Percentiles rank a stretch among this genome's conserved stretches.
Evolutionary conservation across 2,797 vertebrate species (phyloP).

Genomic region (Hoplostethus mediterraneus): DNA sequence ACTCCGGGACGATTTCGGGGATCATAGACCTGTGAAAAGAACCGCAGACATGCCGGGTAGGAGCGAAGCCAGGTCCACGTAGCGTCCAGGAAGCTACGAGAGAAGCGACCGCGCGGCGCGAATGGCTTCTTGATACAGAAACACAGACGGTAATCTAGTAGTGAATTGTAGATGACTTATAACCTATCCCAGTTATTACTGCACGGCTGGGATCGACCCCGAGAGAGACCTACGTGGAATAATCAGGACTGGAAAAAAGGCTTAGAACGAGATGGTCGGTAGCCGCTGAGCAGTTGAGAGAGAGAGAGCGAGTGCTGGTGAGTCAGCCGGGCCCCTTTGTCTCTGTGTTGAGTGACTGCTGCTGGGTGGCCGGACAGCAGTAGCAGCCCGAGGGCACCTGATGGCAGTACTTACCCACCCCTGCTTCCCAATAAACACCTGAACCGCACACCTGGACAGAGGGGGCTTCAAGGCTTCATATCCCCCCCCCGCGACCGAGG

Average conservation of each 20-base stretch:
- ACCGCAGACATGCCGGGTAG: slow-evolving; percentile 59
- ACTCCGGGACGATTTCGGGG: slow-evolving; percentile 72
- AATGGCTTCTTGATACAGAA: slow-evolving; percentile 54
- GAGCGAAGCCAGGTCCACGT: slow-evolving; percentile 51
- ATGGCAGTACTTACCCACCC: slow-evolving; percentile 70
- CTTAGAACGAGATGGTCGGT: background rate
- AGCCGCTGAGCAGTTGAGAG: slow-evolving; percentile 30
- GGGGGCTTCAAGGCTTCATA: slow-evolving; percentile 12
- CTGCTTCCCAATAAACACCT: slow-evolving; percentile 43
- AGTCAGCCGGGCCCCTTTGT: slow-evolving; percentile 18
- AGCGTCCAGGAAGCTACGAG: slow-evolving; percentile 54
- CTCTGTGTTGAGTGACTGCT: slow-evolving; percentile 1
- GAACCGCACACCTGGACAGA: slow-evolving; percentile 46
- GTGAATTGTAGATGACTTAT: background rate
- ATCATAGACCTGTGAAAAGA: slow-evolving; percentile 78
- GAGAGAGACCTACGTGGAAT: background rate
- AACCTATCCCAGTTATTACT: background rate
- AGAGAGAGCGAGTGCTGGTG: slow-evolving; percentile 1
- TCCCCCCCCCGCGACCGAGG: slow-evolving; percentile 37
- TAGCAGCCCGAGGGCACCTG: slow-evolving; percentile 70
- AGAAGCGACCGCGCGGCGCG: slow-evolving; percentile 25
- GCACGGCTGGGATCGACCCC: background rate
- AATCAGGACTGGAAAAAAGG: slow-evolving; percentile 10
- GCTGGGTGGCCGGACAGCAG: slow-evolving; percentile 53
- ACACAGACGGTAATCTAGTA: background rate